Conservation (phyloP, 2,797 vertebrate genomes). For the Pangasius sanitwongsei region DNA sequence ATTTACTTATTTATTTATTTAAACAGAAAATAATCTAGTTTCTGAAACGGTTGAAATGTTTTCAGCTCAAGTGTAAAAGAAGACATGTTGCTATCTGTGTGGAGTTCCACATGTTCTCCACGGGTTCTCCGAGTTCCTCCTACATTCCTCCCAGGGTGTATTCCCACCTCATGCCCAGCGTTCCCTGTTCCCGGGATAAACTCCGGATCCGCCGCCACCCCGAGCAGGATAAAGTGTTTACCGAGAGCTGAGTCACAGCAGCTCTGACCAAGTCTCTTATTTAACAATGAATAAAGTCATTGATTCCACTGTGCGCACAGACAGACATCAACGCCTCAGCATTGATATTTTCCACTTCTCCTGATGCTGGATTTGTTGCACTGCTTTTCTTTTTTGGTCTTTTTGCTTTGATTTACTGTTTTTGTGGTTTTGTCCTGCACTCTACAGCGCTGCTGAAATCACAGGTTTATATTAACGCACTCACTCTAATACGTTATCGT, state of each 20-base stretch:
- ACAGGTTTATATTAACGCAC: background rate
- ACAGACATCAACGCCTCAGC: background rate
- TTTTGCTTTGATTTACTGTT: background rate
- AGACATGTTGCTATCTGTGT: background rate
- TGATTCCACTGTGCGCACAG: background rate
- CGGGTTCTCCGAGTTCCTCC: background rate
- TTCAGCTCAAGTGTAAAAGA: background rate
- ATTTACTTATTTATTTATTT: no score
- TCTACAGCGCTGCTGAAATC: background rate
- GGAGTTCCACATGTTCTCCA: background rate
- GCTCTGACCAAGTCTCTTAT: background rate
- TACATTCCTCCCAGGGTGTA: no score
- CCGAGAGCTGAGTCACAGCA: background rate
- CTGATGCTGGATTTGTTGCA: background rate
- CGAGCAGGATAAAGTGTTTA: background rate
- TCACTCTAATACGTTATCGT: background rate
- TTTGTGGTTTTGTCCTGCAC: background rate
- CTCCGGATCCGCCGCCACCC: background rate
- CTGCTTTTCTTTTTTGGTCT: background rate
- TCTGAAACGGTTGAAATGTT: background rate
- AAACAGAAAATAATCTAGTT: no score
- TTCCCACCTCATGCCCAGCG: no score
- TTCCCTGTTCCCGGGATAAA: background rate
- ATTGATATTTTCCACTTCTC: background rate
- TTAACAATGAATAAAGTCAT: no score